Conservation (phyloP, 1,140 invertebrate species). For the Charaxes varanes region DNA sequence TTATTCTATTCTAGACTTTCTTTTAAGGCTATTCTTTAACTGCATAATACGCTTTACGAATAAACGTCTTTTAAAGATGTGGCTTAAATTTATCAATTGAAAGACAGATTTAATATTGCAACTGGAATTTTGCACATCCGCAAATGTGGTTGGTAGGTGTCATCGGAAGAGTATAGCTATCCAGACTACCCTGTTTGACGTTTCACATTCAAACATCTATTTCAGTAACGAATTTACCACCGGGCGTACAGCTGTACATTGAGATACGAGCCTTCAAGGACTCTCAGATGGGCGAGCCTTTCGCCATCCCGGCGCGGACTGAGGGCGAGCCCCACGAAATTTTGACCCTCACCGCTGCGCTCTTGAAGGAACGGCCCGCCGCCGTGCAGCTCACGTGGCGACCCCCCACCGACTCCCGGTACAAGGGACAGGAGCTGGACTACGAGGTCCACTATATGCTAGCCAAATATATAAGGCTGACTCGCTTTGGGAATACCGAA, state of each 20-base stretch:
- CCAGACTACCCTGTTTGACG: no score
- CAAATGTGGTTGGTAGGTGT: no score
- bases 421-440: slow-evolving; percentile 37
- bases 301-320: slow-evolving; percentile 70
- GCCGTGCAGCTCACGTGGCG: slow-evolving; percentile 81
- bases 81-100: no score
- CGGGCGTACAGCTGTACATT: slow-evolving; percentile 76
- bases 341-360: slow-evolving; percentile 63
- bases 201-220: no score
- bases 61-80: no score
- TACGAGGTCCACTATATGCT: slow-evolving; percentile 73
- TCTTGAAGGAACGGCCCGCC: slow-evolving; percentile 76
- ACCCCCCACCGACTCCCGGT: slow-evolving; percentile 69
- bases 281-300: slow-evolving; percentile 74
- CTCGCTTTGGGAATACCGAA: slow-evolving; percentile 27
- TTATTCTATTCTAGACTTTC: no score
- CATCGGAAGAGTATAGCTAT: no score
- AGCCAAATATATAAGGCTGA: slow-evolving; percentile 17
- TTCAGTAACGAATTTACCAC: slow-evolving; percentile 62
- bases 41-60: no score
- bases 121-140: no score
- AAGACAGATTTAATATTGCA: no score
- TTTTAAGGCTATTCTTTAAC: no score
- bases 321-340: slow-evolving; percentile 67
- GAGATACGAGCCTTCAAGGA: slow-evolving; percentile 79